Percentiles rank a stretch among this genome's conserved stretches.
Evolutionary conservation across 2,888 invertebrate genomes (phyloP).

Genomic region (Diarsia mendica): DNA sequence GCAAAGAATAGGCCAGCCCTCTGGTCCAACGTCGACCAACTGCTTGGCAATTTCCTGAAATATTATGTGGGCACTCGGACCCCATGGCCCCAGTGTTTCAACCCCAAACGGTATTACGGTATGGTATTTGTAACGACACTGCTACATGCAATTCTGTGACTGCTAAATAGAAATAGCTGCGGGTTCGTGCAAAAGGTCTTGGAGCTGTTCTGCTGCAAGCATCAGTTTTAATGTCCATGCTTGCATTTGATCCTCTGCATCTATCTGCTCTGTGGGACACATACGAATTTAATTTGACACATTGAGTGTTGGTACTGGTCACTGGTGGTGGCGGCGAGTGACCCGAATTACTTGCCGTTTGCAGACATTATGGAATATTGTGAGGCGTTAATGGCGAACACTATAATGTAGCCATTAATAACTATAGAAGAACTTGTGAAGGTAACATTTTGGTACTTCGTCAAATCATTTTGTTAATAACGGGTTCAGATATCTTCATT

Average conservation of each 20-base stretch:
- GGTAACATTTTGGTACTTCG: not conserved
- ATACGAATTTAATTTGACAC: slow-evolving; percentile 34
- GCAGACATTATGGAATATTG: slow-evolving; percentile 26
- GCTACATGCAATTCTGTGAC: not conserved
- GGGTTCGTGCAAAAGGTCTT: not conserved
- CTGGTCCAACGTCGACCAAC: no score
- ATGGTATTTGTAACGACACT: not conserved
- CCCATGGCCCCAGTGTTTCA: no score
- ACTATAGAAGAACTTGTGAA: not conserved
- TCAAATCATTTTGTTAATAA: not conserved
- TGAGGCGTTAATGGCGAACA: slow-evolving; percentile 24
- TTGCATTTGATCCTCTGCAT: slow-evolving; percentile 9
- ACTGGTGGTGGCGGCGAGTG: slow-evolving; percentile 6
- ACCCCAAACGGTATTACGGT: no score
- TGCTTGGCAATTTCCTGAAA: no score
- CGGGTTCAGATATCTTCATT: no score
- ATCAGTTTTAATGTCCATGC: no score
- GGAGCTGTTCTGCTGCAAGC: not conserved
- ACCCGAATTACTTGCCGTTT: slow-evolving; percentile 60
- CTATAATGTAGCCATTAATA: slow-evolving; percentile 14
- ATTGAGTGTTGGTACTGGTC: slow-evolving; percentile 18
- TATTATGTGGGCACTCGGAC: no score
- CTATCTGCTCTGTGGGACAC: not conserved
- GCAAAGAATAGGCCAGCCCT: no score
- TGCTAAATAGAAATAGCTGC: not conserved